Conservation (phyloP, 2,888 invertebrate species). For the Brachylomia viminalis region DNA sequence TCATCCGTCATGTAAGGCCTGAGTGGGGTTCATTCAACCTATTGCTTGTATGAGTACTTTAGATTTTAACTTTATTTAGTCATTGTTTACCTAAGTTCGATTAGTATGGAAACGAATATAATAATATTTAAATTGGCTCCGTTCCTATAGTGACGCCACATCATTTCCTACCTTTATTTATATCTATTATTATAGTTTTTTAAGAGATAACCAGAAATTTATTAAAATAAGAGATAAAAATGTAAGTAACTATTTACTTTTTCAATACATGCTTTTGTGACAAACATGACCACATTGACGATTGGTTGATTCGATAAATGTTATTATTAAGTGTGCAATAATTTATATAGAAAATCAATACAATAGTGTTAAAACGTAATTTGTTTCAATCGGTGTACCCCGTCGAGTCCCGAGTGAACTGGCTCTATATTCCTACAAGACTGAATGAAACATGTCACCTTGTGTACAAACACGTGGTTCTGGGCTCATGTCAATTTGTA, state of each 20-base stretch:
- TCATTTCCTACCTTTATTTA: conserved; percentile 87
- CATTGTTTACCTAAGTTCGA: conserved; percentile 87
- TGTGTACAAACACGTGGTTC: conserved; percentile 78
- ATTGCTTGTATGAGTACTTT: conserved; percentile 80
- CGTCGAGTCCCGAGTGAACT: conserved; percentile 81
- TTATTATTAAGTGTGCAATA: conserved; percentile 87
- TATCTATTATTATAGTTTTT: conserved; percentile 84
- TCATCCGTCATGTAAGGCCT: conserved; percentile 41
- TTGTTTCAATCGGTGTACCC: conserved; percentile 83
- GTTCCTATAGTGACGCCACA: conserved; percentile 87
- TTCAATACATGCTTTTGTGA: conserved; percentile 76
- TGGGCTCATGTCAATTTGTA: conserved; percentile 86
- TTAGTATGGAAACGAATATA: conserved; percentile 82
- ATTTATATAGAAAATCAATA: conserved; percentile 85
- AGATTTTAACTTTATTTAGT: conserved; percentile 89
- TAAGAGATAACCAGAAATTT: conserved; percentile 77
- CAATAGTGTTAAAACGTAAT: conserved; percentile 81
- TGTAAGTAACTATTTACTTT: conserved; percentile 72
- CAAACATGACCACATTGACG: conserved; percentile 73
- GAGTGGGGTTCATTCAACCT: conserved; percentile 69
- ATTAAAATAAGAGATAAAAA: conserved; percentile 77
- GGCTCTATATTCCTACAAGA: conserved; percentile 85
- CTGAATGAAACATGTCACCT: conserved; percentile 87
- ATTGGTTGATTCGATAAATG: conserved; percentile 76
- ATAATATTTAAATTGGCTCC: conserved; percentile 85